phyloP scores from a whole-genome alignment of 2,113 vertebrate species.

The Amphiprion ocellaris region DNA sequence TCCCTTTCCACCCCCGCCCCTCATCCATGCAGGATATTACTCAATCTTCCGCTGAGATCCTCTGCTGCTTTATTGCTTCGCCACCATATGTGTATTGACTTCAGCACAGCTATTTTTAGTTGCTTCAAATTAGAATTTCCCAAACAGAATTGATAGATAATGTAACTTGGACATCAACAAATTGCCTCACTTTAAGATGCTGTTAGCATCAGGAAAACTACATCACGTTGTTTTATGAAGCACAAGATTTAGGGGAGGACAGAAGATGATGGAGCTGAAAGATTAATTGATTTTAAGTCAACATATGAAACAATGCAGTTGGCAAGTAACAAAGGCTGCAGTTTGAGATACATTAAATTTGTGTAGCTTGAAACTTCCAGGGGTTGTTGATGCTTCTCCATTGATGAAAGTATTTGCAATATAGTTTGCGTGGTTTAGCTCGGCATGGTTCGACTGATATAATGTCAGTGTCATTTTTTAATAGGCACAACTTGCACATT shows the following conservation, averaged over 20 bases:
- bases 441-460: no score
- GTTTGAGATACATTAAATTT: no score
- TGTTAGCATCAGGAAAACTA: neutral
- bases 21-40: neutral
- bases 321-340: no score
- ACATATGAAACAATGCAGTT: no score
- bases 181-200: neutral
- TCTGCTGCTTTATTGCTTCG: conserved; percentile 28
- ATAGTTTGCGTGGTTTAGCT: no score
- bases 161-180: neutral
- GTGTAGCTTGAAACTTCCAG: no score
- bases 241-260: neutral
- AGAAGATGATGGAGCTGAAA: neutral
- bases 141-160: neutral
- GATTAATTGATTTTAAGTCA: no score
- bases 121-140: neutral
- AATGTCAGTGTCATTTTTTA: no score
- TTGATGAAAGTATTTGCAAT: no score
- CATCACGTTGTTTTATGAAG: neutral
- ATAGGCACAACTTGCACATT: no score
- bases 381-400: no score
- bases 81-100: neutral
- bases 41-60: neutral
- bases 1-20: neutral
- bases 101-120: conserved; percentile 7